These are phyloP conservation scores for Acinonyx jubatus DNA, from an alignment of 2,113 vertebrate genomes.

Conservation along the genomic window DNA sequence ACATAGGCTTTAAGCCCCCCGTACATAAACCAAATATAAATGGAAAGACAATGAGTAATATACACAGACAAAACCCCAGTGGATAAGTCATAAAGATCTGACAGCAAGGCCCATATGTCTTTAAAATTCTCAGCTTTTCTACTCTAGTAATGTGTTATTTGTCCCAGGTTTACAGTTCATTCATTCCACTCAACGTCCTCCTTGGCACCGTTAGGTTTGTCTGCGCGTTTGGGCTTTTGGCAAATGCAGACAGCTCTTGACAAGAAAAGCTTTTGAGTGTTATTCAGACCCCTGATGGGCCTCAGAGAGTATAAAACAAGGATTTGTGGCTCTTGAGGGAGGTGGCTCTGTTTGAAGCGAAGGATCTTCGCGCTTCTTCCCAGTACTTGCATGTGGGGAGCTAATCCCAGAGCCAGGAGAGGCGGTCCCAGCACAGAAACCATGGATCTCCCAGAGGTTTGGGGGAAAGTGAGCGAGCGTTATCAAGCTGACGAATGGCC, in stretches of 20 bases:
- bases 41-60: slow-evolving; percentile 74
- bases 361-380: slow-evolving; percentile 54
- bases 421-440: background rate
- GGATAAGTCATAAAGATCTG: slow-evolving; percentile 62
- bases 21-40: slow-evolving; percentile 64
- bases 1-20: slow-evolving; percentile 58
- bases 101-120: slow-evolving; percentile 63
- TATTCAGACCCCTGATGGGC: slow-evolving; percentile 47
- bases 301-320: slow-evolving; percentile 62
- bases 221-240: slow-evolving; percentile 54
- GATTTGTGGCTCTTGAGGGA: slow-evolving; percentile 74
- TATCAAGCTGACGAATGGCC: background rate
- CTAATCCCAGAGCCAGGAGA: background rate
- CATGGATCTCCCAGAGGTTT: background rate
- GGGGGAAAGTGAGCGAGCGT: background rate
- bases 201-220: slow-evolving; percentile 38
- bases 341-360: slow-evolving; percentile 60
- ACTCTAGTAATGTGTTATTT: slow-evolving; percentile 41
- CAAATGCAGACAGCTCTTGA: slow-evolving; percentile 43
- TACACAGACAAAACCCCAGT: slow-evolving; percentile 59
- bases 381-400: background rate
- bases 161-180: slow-evolving; percentile 28
- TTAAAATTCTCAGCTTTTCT: slow-evolving; percentile 52
- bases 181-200: slow-evolving; percentile 30
- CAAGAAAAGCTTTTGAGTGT: slow-evolving; percentile 57